Evolutionary conservation across 1,140 invertebrate genomes (phyloP).

Genomic region (Orussus abietinus): DNA sequence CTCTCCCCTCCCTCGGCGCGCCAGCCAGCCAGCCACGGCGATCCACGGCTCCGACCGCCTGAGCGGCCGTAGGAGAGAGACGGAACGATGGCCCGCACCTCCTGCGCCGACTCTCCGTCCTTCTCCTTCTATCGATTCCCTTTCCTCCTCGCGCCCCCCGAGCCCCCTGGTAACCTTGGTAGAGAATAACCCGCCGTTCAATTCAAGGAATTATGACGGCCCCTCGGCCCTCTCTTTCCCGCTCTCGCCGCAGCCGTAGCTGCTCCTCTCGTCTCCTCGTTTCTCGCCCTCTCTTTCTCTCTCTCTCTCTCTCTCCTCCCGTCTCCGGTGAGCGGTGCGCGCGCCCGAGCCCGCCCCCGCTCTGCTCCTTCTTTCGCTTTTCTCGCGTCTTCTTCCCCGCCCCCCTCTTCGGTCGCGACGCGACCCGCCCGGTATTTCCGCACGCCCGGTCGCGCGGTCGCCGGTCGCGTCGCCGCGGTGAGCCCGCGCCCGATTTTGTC

Average conservation of each 20-base stretch:
- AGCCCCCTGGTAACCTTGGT: slow-evolving; percentile 43
- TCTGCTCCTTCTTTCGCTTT: slow-evolving; percentile 9
- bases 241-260: slow-evolving; percentile 13
- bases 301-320: slow-evolving; percentile 10
- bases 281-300: slow-evolving; percentile 21
- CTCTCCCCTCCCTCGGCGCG: slow-evolving; percentile 8
- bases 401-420: slow-evolving; percentile 10
- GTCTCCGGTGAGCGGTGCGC: neutral
- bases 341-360: slow-evolving; percentile 14
- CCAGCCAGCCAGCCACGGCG: neutral
- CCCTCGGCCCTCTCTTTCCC: slow-evolving; percentile 29
- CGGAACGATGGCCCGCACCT: slow-evolving; percentile 13
- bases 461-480: slow-evolving; percentile 6
- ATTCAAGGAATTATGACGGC: slow-evolving; percentile 50
- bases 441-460: slow-evolving; percentile 20
- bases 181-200: slow-evolving; percentile 48
- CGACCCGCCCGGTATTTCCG: slow-evolving; percentile 19
- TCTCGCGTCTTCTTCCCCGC: slow-evolving; percentile 14
- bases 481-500: neutral
- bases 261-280: slow-evolving; percentile 4
- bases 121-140: slow-evolving; percentile 47
- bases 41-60: slow-evolving; percentile 9
- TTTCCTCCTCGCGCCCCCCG: slow-evolving; percentile 16
- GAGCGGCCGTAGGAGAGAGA: slow-evolving; percentile 14
- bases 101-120: slow-evolving; percentile 32